Evolutionary conservation across 2,888 invertebrate genomes (phyloP).

Genomic region (Agriopis aurantiaria): DNA sequence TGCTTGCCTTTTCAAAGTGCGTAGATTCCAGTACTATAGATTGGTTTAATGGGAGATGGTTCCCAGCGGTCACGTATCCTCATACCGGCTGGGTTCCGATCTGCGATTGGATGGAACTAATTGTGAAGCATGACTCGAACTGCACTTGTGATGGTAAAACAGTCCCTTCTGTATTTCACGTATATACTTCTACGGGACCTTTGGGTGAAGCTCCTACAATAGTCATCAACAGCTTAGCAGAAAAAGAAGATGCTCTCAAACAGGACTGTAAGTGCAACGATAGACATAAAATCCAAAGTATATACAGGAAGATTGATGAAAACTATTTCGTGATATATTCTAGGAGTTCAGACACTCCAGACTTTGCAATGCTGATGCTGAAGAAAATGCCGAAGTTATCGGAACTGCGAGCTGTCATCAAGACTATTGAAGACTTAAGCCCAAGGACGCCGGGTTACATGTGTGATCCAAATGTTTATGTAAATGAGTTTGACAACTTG

Average conservation of each 20-base stretch:
- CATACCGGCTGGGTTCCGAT: background rate
- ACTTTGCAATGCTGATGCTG: conserved; percentile 4
- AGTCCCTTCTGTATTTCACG: background rate
- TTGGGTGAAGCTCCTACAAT: conserved; percentile 20
- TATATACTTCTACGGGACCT: background rate
- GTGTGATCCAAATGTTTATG: conserved; percentile 12
- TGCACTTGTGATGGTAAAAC: conserved; percentile 6
- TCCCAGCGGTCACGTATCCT: background rate
- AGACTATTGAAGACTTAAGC: conserved; percentile 6
- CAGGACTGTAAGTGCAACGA: conserved; percentile 4
- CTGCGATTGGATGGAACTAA: conserved; percentile 4
- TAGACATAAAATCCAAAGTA: background rate
- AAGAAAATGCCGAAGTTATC: conserved; percentile 10
- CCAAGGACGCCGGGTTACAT: background rate
- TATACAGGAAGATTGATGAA: conserved; percentile 5
- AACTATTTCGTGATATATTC: background rate
- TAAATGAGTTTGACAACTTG: conserved; percentile 6
- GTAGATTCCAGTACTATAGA: background rate
- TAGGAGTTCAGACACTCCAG: background rate
- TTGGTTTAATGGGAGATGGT: conserved; percentile 14
- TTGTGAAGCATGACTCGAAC: background rate
- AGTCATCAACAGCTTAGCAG: conserved; percentile 5
- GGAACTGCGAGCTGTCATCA: background rate
- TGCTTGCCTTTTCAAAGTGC: background rate
- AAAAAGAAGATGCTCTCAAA: conserved; percentile 4